Evolutionary conservation across 2,888 invertebrate species (phyloP).

Genomic region (Ochlodes sylvanus): DNA sequence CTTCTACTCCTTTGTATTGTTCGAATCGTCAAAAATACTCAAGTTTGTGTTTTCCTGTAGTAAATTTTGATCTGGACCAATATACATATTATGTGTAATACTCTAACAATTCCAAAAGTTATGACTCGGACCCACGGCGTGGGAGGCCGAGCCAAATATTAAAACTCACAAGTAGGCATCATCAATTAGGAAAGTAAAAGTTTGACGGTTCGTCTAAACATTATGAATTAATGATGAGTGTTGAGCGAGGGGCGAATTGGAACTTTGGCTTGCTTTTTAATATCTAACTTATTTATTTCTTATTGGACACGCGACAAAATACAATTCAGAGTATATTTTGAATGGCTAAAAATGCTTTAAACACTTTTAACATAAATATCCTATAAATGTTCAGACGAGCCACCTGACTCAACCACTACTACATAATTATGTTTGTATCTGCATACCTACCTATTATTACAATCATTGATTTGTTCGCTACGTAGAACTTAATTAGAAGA

Average conservation of each 20-base stretch:
- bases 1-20: too few relatives aligned
- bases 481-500: too few relatives aligned
- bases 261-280: conserved; percentile 49
- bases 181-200: conserved; percentile 59
- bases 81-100: neutral
- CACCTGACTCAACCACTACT: too few relatives aligned
- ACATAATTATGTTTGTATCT: too few relatives aligned
- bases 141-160: conserved; percentile 1
- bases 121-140: neutral
- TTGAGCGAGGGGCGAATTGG: conserved; percentile 43
- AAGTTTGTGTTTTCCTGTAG: neutral
- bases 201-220: conserved; percentile 63
- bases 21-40: too few relatives aligned
- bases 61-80: neutral
- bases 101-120: neutral
- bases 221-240: conserved; percentile 63
- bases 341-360: neutral
- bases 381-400: too few relatives aligned
- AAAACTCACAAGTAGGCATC: conserved; percentile 14
- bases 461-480: too few relatives aligned
- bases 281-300: conserved; percentile 22
- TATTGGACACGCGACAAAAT: conserved; percentile 5
- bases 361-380: too few relatives aligned
- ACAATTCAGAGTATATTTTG: neutral
- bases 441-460: too few relatives aligned